Evolutionary conservation across 2,888 invertebrate genomes (phyloP), one percentile per base, ranked within the genome.

Genomic region (Sarcophaga variegata): DNA sequence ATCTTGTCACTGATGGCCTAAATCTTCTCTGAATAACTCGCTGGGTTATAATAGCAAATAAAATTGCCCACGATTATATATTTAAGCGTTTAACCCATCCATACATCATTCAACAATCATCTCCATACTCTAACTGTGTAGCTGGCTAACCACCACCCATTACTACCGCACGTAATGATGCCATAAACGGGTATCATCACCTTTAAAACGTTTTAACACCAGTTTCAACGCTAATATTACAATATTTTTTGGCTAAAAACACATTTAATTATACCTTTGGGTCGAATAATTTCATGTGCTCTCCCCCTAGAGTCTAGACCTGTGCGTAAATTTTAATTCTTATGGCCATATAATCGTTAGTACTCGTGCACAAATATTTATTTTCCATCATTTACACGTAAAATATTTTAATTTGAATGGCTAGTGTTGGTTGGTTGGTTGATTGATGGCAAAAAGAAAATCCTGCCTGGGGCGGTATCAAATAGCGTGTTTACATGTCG

Each of bases 291-390:
- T 14, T 54, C 54, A 54, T 78, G 78, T 74, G 74, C 67, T 81
- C 77, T 74, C 77, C 74, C 81, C 81, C 77, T 64, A 81, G 8
- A 85, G 85, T 85, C 85, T 85, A 85, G 85, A 85, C 81, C 59
- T 54, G 10, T 47, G 63, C 17, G 63, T 64, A 63, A 59, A 62
- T 54, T 69, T 25, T 2, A 66, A 47, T 66, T 64, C 63, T 47
- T 59, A 59, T 84, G 22, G n/a, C 14, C 47, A 47, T 45, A 64
- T 79, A 59, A 22, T 67, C 10, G 54, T 72, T 54, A 45, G 10
- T 67, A 10, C 67, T 54, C 62, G 67, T 37, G 2, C 37, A 37
- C 37, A 37, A 37, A 37, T 37, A 37, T 37, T 37, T 37, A 2
- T 37, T 37, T 37, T 37, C 8, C 37, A 37, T 37, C 37, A 37